Base-by-base conservation (phyloP, 2,888 invertebrate species). In the Antheraea assamensis region DNA sequence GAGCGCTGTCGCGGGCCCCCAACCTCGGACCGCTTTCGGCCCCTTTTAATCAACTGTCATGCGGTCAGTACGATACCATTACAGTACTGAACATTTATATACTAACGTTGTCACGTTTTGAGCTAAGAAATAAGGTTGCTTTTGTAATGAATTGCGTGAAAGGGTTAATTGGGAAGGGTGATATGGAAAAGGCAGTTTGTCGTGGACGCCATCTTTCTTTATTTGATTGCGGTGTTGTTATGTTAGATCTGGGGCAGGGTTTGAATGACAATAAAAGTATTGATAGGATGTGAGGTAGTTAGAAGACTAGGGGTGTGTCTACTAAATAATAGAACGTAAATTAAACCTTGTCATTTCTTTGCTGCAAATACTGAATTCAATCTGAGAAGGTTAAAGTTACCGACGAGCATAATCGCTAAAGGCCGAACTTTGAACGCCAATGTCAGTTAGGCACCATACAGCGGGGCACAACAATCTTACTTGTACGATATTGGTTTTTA, bases 11-110 rank as follows among this genome's bases (percentile, higher is more conserved):
- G 89, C 91, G 87, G 92, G 90, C 91, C 92, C 92, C 94, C 93
- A 85, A 90, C 93, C 91, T 88, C 88, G 93, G 85, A 78, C 86
- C 85, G 86, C 88, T 92, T 93, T 92, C 94, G 94, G 94, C 85
- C 90, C 93, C 94, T 89, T 94, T 94, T 94, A 94, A 94, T 94
- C 94, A 94, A 94, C 93, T 94, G 94, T 93, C 94, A 92, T 87
- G 87, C 87, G 87, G 87, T 86, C 89, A 85, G 88, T 89, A 88
- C 89, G 86, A 86, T 87, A 88, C 91, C 89, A 91, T 90, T 85
- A 86, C 80, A 73, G 74, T 75, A 35, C 58, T 3, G 27, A 70
- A 64, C 52, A 75, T 66, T 75, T 80, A 75, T 75, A 35, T 78
- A 70, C 76, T 75, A 71, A 24, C 55, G 70, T 21, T 71, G 19